A percentile compares a stretch with the other conserved stretches of the same genome.
phyloP scores from a whole-genome alignment of 2,888 invertebrate genomes.

The Philereme vetulata region DNA sequence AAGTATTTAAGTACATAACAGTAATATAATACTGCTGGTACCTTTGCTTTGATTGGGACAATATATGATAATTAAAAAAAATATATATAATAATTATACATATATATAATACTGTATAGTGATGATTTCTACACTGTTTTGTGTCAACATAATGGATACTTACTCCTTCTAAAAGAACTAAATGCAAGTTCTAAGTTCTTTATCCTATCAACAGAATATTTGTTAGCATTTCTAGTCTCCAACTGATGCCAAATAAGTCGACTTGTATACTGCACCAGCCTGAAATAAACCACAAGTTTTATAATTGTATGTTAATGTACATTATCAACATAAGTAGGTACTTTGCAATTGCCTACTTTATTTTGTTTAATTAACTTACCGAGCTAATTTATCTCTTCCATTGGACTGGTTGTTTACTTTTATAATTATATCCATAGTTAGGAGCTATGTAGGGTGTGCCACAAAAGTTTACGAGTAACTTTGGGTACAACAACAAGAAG shows the following conservation, averaged over 20 bases:
- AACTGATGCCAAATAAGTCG: slow-evolving; percentile 91
- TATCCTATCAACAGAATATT: slow-evolving; percentile 88
- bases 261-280: slow-evolving; percentile 92
- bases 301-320: background rate
- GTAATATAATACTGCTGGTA: no score
- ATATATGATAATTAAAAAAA: no score
- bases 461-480: background rate
- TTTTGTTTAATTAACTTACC: slow-evolving; percentile 54
- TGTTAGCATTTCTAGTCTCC: slow-evolving; percentile 84
- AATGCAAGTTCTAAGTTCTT: slow-evolving; percentile 92
- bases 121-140: no score
- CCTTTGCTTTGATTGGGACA: no score
- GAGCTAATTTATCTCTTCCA: slow-evolving; percentile 82
- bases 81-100: no score
- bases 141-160: slow-evolving; percentile 30
- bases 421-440: slow-evolving; percentile 76
- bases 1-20: no score
- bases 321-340: background rate
- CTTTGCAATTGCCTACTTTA: no score
- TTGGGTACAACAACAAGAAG: background rate
- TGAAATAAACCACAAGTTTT: slow-evolving; percentile 57
- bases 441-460: background rate
- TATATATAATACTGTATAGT: no score
- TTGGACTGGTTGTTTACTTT: slow-evolving; percentile 81
- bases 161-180: slow-evolving; percentile 94